A percentile compares a stretch with the other conserved stretches of the same genome.
Evolutionary conservation across 2,113 vertebrate species (phyloP).

Genomic region (Galeopterus variegatus): DNA sequence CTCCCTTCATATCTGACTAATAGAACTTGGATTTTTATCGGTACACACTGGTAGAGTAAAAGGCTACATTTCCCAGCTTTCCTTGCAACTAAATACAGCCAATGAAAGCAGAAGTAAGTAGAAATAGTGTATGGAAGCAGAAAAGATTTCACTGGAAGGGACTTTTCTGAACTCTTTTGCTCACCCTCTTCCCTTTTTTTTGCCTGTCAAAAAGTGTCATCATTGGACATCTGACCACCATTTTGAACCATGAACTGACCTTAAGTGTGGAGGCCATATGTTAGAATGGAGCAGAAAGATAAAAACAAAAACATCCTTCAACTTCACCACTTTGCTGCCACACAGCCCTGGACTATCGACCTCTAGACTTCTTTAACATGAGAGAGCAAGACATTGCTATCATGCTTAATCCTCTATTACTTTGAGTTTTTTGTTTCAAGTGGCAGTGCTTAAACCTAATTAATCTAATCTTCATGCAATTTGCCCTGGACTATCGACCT

Average conservation of each 20-base stretch:
- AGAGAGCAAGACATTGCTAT: background rate
- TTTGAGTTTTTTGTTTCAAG: slow-evolving; percentile 25
- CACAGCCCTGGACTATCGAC: background rate
- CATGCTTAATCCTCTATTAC: background rate
- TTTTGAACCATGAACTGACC: background rate
- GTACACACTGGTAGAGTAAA: background rate
- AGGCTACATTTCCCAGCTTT: background rate
- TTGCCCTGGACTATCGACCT: background rate
- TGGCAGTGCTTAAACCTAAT: background rate
- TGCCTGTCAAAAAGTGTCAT: background rate
- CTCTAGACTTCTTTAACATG: background rate
- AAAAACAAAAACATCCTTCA: background rate
- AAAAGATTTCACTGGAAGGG: background rate
- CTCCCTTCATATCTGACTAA: background rate
- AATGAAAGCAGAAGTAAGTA: background rate
- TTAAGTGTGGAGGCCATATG: background rate
- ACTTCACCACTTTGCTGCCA: background rate
- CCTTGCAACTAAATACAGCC: background rate
- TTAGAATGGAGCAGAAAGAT: background rate
- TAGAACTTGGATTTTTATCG: background rate
- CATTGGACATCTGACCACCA: background rate
- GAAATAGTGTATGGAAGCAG: background rate
- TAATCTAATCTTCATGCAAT: background rate
- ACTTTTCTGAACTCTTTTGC: background rate
- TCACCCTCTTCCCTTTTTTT: background rate